Percentiles rank a stretch among this genome's conserved stretches.
phyloP scores from a whole-genome alignment of 2,888 invertebrate species.

The Idaea aversata region DNA sequence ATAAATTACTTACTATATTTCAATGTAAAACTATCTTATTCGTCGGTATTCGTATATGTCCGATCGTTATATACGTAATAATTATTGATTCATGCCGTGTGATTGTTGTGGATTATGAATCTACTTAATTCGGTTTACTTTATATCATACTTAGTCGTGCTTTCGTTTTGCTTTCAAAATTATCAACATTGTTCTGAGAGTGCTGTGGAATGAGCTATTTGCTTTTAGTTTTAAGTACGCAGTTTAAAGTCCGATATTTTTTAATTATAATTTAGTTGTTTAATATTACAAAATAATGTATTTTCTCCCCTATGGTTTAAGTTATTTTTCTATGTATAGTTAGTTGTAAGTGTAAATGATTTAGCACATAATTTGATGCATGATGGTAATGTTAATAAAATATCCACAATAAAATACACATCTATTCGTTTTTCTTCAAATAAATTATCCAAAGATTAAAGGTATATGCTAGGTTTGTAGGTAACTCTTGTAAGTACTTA shows the following conservation, averaged over 20 bases:
- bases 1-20: conserved; percentile 45
- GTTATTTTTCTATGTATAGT: conserved; percentile 81
- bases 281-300: conserved; percentile 78
- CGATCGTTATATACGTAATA: conserved; percentile 57
- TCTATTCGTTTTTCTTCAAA: conserved; percentile 44
- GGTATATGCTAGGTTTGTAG: no score
- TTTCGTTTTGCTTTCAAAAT: conserved; percentile 44
- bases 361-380: conserved; percentile 80
- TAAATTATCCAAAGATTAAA: no score
- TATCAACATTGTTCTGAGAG: conserved; percentile 63
- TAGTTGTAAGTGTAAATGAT: conserved; percentile 80
- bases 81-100: conserved; percentile 42
- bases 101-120: conserved; percentile 39
- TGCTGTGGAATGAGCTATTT: conserved; percentile 62
- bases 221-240: conserved; percentile 72
- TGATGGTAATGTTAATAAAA: conserved; percentile 81
- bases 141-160: conserved; percentile 40
- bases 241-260: conserved; percentile 73
- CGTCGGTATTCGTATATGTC: conserved; percentile 48
- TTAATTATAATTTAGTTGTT: conserved; percentile 69
- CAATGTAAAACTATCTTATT: conserved; percentile 58
- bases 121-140: conserved; percentile 19
- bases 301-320: conserved; percentile 78
- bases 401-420: conserved; percentile 77
- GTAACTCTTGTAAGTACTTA: no score